Evolutionary conservation across 1,140 invertebrate genomes (phyloP), one percentile per base, ranked within the genome.

Genomic region (Temnothorax nylanderi): DNA sequence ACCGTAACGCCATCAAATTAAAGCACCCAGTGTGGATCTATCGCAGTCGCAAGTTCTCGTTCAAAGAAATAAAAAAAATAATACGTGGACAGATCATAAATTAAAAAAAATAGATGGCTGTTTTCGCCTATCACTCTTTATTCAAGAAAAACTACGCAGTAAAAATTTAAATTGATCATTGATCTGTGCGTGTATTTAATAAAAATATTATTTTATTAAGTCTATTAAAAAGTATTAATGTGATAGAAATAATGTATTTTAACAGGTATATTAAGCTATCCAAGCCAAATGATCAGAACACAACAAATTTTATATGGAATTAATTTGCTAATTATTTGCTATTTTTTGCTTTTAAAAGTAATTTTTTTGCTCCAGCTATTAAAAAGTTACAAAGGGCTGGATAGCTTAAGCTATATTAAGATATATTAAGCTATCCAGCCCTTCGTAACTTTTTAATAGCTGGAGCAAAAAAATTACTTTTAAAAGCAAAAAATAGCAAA

Each of bases 1-100:
- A 90, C 88, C 89, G 88, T 93, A 90, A 92, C 90, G 88, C 76
- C 69, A 88, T 91, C 78, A 82, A 88, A 88, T 93, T 92, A 92
- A 78, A 85, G 37, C 72, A 71, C 32, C 56, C 21, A 77, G 16
- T 69, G 47, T 26, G 8, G 21, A 41, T 67, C 18, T 78, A 58
- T 54, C 8, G 37, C n/a, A 18, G 54, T 56, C 41, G 71, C 21
- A 78, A 49, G 58, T 49, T 67, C 76, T 72, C 18, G 16, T 65
- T 72, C 58, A 86, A 87, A 82, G 32, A 88, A 91, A 89, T 88
- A 67, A 60, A 74, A 60, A 74, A 64, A 64, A 92, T 92, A 92
- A 91, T 91, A 88, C 67, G 54, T 74, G 78, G 32, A 88, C 87
- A 85, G 85, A 26, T 77, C 89, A 90, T 90, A 89, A 91, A 92